Percentiles rank a stretch among this genome's conserved stretches.
Evolutionary conservation across 2,797 vertebrate genomes (phyloP).

Genomic region (Molossus alvarezi): DNA sequence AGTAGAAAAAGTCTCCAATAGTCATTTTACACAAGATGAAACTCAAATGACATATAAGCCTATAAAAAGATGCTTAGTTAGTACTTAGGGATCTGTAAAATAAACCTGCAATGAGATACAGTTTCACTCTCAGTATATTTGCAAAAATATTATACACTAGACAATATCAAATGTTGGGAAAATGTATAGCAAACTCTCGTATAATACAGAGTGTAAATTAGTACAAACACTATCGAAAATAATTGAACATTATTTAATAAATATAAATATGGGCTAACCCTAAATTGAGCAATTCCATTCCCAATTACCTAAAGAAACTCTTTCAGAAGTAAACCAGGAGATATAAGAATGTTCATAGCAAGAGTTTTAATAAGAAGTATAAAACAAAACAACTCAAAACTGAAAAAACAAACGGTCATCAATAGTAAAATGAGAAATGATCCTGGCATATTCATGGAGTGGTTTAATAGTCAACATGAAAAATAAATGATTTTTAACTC

Average conservation of each 20-base stretch:
- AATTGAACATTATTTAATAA: constrained; percentile 10
- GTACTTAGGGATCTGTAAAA: neutral
- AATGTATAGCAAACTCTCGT: neutral
- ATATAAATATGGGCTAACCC: neutral
- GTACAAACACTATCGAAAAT: neutral
- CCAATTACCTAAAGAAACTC: neutral
- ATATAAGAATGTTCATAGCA: neutral
- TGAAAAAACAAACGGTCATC: neutral
- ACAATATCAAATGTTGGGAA: neutral
- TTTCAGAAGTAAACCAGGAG: neutral
- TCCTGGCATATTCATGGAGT: neutral
- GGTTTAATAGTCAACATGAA: constrained; percentile 1
- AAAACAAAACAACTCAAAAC: neutral
- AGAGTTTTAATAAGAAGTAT: neutral
- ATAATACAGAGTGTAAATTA: neutral
- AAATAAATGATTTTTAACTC: neutral
- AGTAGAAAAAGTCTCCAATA: neutral
- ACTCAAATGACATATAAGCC: neutral
- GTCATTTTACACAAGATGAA: constrained; percentile 7
- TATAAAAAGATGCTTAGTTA: neutral
- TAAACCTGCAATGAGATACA: neutral
- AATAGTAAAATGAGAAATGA: neutral
- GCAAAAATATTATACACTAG: neutral
- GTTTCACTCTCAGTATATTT: neutral
- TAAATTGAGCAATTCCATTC: neutral